Percentiles rank a stretch among this genome's conserved stretches.
Evolutionary conservation across 2,113 vertebrate species (phyloP).

Genomic region (Balaenoptera acutorostrata): DNA sequence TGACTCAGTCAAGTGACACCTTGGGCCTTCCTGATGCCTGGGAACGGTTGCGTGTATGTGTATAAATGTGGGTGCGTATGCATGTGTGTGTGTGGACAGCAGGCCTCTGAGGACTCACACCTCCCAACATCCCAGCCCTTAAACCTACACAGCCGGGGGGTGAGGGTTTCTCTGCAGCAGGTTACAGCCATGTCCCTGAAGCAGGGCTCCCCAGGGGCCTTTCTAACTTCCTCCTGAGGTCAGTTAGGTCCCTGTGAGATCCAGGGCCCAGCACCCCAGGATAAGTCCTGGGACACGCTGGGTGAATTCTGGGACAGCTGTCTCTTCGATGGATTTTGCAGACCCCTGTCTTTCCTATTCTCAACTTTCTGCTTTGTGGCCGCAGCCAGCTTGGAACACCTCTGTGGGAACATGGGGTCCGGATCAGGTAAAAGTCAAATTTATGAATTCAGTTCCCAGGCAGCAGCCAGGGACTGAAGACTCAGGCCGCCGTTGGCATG

Average conservation of each 20-base stretch:
- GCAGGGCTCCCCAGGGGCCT: neutral
- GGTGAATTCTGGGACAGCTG: neutral
- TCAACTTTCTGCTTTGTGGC: neutral
- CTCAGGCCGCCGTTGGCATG: rapidly evolving
- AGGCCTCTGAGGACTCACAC: neutral
- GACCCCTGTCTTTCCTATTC: neutral
- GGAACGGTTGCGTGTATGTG: neutral
- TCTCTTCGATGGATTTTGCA: neutral
- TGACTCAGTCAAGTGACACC: neutral
- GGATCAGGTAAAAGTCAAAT: neutral
- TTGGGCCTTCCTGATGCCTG: neutral
- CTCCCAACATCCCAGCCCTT: neutral
- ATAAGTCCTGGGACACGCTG: rapidly evolving
- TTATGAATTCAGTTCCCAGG: neutral
- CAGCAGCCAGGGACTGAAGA: neutral
- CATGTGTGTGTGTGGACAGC: neutral
- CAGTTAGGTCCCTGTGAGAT: neutral
- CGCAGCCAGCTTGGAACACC: neutral
- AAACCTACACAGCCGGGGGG: too few relatives aligned
- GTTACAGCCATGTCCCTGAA: neutral
- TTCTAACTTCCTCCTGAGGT: neutral
- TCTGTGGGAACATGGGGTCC: neutral
- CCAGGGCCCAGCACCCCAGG: neutral
- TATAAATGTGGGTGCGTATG: neutral
- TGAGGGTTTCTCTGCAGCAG: rapidly evolving